A percentile compares a stretch with the other conserved stretches of the same genome.
Evolutionary conservation across 2,888 invertebrate genomes (phyloP).

Genomic region (Euclidia mi): DNA sequence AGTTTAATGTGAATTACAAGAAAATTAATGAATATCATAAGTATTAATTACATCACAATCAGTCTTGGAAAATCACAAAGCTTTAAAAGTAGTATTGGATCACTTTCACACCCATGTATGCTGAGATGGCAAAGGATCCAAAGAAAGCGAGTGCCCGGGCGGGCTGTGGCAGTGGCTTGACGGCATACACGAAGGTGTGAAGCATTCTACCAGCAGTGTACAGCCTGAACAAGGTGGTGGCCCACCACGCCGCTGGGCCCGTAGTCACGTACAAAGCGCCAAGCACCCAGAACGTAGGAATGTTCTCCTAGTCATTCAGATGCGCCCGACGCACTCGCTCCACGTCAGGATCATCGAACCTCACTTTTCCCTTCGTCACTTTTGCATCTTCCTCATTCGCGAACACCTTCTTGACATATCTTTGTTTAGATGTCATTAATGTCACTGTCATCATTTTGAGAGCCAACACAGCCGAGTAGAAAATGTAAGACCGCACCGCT

Average conservation of each 20-base stretch:
- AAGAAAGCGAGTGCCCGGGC: slow-evolving; percentile 70
- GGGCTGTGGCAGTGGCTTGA: slow-evolving; percentile 90
- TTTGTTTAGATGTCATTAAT: slow-evolving; percentile 59
- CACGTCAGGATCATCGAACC: slow-evolving; percentile 74
- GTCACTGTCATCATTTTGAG: slow-evolving; percentile 68
- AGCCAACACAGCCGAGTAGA: slow-evolving; percentile 50
- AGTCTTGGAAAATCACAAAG: slow-evolving; percentile 46
- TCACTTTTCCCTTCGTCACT: slow-evolving; percentile 62
- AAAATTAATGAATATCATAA: too few species aligned
- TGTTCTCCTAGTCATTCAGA: slow-evolving; percentile 93
- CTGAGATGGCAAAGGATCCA: slow-evolving; percentile 66
- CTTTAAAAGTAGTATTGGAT: slow-evolving; percentile 60
- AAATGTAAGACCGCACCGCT: neutral
- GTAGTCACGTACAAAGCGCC: slow-evolving; percentile 90
- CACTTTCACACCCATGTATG: slow-evolving; percentile 74
- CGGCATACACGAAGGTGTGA: slow-evolving; percentile 91
- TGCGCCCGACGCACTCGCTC: slow-evolving; percentile 89
- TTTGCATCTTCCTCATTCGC: slow-evolving; percentile 74
- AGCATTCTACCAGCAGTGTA: slow-evolving; percentile 87
- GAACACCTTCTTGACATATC: slow-evolving; percentile 70
- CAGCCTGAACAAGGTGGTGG: slow-evolving; percentile 72
- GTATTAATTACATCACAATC: neutral
- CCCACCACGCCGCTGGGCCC: slow-evolving; percentile 76
- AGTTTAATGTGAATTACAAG: too few species aligned
- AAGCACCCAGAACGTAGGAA: slow-evolving; percentile 90